Evolutionary conservation across 2,113 vertebrate genomes (phyloP).

Genomic region (Pachypanchax playfairii): DNA sequence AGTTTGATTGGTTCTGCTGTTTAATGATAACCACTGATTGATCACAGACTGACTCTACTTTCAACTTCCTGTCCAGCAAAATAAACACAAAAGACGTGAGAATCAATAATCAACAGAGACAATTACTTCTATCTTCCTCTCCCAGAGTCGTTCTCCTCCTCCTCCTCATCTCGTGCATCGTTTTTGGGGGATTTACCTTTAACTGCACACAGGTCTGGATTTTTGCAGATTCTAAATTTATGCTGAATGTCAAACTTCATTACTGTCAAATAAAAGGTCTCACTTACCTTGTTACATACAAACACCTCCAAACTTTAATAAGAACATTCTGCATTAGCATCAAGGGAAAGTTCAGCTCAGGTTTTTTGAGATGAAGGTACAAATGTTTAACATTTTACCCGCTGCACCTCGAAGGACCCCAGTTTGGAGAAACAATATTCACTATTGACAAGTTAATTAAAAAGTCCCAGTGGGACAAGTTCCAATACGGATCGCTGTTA

Average conservation of each 20-base stretch:
- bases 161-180: constrained; percentile 13
- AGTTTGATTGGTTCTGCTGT: constrained; percentile 53
- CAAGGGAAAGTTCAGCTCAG: neutral
- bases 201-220: constrained; percentile 37
- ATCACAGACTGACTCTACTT: constrained; percentile 53
- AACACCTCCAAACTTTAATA: neutral
- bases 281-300: constrained; percentile 17
- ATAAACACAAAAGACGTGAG: constrained; percentile 62
- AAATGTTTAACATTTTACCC: too few species aligned
- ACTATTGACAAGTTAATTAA: too few species aligned
- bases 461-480: too few species aligned
- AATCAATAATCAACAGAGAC: constrained; percentile 62
- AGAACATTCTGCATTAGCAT: neutral
- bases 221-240: constrained; percentile 51
- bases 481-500: too few species aligned
- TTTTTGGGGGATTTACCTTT: constrained; percentile 23
- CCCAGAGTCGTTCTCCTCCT: neutral
- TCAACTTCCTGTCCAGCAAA: constrained; percentile 58
- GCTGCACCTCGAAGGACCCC: too few species aligned
- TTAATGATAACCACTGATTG: constrained; percentile 66
- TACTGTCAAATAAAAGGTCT: constrained; percentile 16
- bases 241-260: constrained; percentile 54
- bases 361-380: too few species aligned
- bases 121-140: constrained; percentile 38
- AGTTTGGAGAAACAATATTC: too few species aligned